Base-by-base conservation (phyloP, 2,888 invertebrate genomes). In the Parnassius orleans region DNA sequence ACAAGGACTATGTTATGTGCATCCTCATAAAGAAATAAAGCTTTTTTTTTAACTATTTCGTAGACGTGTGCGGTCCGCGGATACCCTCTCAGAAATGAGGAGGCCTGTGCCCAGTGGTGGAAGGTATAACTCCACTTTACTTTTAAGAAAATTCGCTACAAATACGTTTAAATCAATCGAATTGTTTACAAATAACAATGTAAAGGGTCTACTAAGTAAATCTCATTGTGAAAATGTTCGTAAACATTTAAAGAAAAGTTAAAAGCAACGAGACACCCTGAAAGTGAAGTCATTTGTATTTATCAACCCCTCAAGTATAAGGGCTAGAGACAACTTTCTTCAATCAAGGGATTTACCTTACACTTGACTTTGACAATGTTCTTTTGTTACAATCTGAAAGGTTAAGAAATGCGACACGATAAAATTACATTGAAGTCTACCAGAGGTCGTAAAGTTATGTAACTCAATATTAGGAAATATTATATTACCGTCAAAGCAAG, bases 311-410 rank as follows among this genome's bases (percentile, higher is more conserved):
- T 78, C 72, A 69, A 76, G 77, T 71, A 72, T 68, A 73, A 75
- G 77, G 78, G 72, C 69, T 67, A 65, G 70, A 75, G 76, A 77
- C 77, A 80, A 79, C 78, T 84, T 87, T 86, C 81, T 87, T 86
- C 89, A 88, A 88, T 88, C 86, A 86, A 80, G 77, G 85, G 88
- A 86, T 86, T 88, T 87, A 81, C 82, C 80, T 84, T 83, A 83
- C 85, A 83, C 87, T 86, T 78, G 79, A 85, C 77, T 78, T 75
- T 81, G 85, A 86, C 86, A 86, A 87, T 79, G 81, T 84, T 87
- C 87, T 87, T 81, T 83, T 65, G 80, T 87, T 87, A 87, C 87
- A 86, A 86, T 81, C 81, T 81, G 71, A 75, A 77, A 70, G 74
- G 79, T 80, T 87, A 81, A 82, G 86, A 78, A 84, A 87, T 80